A percentile compares a stretch with the other conserved stretches of the same genome.
phyloP scores from a whole-genome alignment of 2,797 vertebrate species.

The Coregonus ussuriensis region DNA sequence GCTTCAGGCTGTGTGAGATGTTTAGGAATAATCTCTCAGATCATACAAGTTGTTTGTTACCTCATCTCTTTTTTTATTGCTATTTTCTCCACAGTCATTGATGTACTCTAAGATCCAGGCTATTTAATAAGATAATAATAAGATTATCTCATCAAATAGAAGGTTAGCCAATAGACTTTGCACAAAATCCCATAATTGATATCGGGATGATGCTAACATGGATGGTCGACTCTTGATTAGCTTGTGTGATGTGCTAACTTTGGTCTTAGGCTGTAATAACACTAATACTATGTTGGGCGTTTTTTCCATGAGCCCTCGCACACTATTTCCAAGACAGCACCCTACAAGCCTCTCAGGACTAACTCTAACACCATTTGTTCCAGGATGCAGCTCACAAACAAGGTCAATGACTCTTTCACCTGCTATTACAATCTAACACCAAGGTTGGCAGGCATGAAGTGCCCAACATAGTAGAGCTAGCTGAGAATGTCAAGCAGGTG shows the following conservation, averaged over 20 bases:
- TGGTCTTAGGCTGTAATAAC: not conserved
- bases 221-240: not conserved
- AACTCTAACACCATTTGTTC: not conserved
- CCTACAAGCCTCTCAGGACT: not conserved
- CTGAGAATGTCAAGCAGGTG: not conserved
- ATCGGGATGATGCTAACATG: not conserved
- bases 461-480: not conserved
- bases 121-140: not conserved
- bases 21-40: too few species aligned
- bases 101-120: not conserved
- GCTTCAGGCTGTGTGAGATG: too few species aligned
- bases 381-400: not conserved
- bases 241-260: not conserved
- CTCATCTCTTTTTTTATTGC: too few species aligned
- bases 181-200: not conserved
- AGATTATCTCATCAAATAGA: not conserved
- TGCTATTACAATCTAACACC: not conserved
- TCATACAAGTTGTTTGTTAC: too few species aligned
- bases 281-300: not conserved
- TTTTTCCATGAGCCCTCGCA: not conserved
- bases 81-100: not conserved
- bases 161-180: not conserved
- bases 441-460: not conserved
- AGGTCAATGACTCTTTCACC: not conserved
- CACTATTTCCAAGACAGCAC: not conserved